Base-by-base conservation (phyloP, 2,113 vertebrate species). In the Chrysemys picta region DNA sequence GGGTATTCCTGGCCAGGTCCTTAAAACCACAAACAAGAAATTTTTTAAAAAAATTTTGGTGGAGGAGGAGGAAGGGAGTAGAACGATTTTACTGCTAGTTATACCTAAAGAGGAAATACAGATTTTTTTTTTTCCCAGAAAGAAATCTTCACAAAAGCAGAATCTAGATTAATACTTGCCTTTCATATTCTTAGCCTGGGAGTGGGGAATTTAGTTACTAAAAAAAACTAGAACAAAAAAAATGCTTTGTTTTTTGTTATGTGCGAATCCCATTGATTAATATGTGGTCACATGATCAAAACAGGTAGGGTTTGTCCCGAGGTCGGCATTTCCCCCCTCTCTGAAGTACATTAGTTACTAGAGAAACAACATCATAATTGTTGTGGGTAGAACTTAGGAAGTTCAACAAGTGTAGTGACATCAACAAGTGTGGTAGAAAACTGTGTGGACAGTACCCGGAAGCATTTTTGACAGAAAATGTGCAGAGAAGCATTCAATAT, bases 1-100 rank as follows among this genome's bases (percentile, higher is more conserved):
- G 4, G 94, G 97, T 95, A 99, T 97, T 96, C 99, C 99, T 86
- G 98, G 98, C 99, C 93, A 99, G 90, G 93, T 98, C 98, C 98
- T 99, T 91, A 69, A 85, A 92, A 90, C 82, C 89, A 80, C 10
- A 90, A 72, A 27, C 0, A 79, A 53, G 49, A 11, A 19, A 27
- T 76, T 45, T 24, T 45, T 76, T 8, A 6, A n/a, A 69, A 8
- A 27, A 2, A 16, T 76, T 27, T 78, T 78, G 42, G 24, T 27
- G 42, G 75, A 27, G 11, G 12, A 11, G 42, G 82, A 14, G 45
- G 53, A 81, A 90, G 22, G 45, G 4, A 91, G 42, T 38, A 86
- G 25, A 84, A 62, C 17, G 12, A 56, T 16, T 76, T 3, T 29
- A 80, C 59, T 1, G 1, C 42, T 56, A 69, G 22, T 86, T 57